phyloP scores from a whole-genome alignment of 2,113 vertebrate genomes.

The Epinephelus cyanopodus region DNA sequence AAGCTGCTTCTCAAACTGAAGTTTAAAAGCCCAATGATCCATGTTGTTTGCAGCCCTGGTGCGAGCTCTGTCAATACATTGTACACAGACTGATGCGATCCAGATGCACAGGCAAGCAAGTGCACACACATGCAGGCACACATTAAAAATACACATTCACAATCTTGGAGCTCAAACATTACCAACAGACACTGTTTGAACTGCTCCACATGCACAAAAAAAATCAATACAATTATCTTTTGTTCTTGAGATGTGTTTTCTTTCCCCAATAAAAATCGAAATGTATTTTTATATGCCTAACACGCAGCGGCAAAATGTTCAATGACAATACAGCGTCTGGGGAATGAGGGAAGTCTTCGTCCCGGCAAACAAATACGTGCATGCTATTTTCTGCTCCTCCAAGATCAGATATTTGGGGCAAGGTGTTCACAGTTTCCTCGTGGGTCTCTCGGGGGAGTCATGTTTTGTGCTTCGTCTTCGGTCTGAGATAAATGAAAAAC shows the following conservation, averaged over 20 bases:
- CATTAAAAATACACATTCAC: constrained; percentile 38
- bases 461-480: constrained; percentile 80
- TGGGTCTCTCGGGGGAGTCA: constrained; percentile 76
- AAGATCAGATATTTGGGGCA: constrained; percentile 85
- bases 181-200: constrained; percentile 59
- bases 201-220: constrained; percentile 61
- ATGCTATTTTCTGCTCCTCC: constrained; percentile 82
- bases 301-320: constrained; percentile 72
- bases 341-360: constrained; percentile 75
- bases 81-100: constrained; percentile 12
- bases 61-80: constrained; percentile 40
- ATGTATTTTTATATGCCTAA: constrained; percentile 78
- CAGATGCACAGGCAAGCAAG: constrained; percentile 39
- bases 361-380: constrained; percentile 80
- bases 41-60: constrained; percentile 25
- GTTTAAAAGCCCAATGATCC: constrained; percentile 37
- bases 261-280: constrained; percentile 73
- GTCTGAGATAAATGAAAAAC: constrained; percentile 84
- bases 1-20: constrained; percentile 50
- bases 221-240: constrained; percentile 84
- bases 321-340: constrained; percentile 79
- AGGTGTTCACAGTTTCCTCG: constrained; percentile 82
- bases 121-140: constrained; percentile 14
- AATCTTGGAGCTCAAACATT: constrained; percentile 53
- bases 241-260: constrained; percentile 70